Evolutionary conservation across 2,113 vertebrate species (phyloP).

Genomic region (Cololabis saira): DNA sequence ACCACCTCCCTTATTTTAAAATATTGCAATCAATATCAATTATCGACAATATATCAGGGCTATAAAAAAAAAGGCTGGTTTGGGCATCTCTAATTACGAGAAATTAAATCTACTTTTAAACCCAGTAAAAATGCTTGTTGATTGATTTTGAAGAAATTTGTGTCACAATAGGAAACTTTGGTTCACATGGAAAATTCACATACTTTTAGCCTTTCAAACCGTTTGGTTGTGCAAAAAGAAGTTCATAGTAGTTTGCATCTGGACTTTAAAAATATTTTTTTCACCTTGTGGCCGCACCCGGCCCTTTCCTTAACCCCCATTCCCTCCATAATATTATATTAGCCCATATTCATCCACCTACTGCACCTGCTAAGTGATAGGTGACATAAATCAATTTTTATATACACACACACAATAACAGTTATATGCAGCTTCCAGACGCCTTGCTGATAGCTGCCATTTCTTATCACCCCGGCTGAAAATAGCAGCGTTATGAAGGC

Average conservation of each 20-base stretch:
- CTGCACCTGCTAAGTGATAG: constrained; percentile 60
- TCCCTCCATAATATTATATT: constrained; percentile 55
- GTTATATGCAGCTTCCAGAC: constrained; percentile 52
- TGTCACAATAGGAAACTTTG: not conserved
- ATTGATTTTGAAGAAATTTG: too few species aligned
- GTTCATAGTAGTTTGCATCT: not conserved
- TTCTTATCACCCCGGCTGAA: constrained; percentile 71
- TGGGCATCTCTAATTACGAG: too few species aligned
- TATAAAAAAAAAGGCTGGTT: too few species aligned
- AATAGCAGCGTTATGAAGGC: constrained; percentile 55
- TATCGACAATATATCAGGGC: too few species aligned
- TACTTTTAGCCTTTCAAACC: not conserved
- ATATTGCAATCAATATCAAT: too few species aligned
- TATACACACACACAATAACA: constrained; percentile 55
- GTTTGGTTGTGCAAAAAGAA: not conserved
- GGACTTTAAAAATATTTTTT: constrained; percentile 24
- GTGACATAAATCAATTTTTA: constrained; percentile 65
- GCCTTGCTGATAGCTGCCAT: constrained; percentile 73
- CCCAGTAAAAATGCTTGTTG: not conserved
- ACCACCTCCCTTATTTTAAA: too few species aligned
- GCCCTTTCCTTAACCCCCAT: constrained; percentile 50
- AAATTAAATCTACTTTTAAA: too few species aligned
- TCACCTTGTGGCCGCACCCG: constrained; percentile 48
- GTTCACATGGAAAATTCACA: not conserved
- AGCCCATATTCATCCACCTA: constrained; percentile 61